A percentile compares a stretch with the other conserved stretches of the same genome.
Conservation (phyloP, 2,888 invertebrate genomes). For the Nasonia oneida region DNA sequence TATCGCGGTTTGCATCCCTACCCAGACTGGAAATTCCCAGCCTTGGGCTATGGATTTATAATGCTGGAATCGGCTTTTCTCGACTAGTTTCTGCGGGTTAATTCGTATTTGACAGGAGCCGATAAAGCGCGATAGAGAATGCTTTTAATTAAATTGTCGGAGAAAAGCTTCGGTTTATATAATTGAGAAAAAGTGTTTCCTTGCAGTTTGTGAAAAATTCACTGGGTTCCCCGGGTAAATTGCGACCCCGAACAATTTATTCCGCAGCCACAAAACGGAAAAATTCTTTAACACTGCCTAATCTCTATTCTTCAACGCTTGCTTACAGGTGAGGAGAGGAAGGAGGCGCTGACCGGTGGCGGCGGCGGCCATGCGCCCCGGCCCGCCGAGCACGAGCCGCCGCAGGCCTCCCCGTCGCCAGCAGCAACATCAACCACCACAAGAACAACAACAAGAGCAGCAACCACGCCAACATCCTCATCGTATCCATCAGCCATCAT, state of each 20-base stretch:
- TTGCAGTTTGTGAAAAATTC: no score
- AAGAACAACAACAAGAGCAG: neutral
- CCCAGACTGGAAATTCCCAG: neutral
- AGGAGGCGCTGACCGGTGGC: conserved; percentile 79
- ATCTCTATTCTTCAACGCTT: neutral
- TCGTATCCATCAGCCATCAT: neutral
- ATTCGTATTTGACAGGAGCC: neutral
- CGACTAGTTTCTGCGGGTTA: neutral
- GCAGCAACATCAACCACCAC: conserved; percentile 62
- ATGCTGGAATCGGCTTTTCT: neutral
- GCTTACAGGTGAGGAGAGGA: conserved; percentile 72
- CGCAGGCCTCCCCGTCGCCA: conserved; percentile 79
- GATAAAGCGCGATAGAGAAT: neutral
- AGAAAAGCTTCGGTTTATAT: neutral
- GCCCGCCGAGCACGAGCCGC: conserved; percentile 81
- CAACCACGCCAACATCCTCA: neutral
- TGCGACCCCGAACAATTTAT: no score
- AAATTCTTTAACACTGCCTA: neutral
- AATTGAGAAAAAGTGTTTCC: neutral
- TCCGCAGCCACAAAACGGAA: neutral
- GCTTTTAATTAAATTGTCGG: no score
- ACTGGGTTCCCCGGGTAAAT: no score
- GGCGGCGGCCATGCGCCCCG: conserved; percentile 83
- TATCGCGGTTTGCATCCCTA: conserved; percentile 2
- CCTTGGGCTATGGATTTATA: neutral